Evolutionary conservation across 2,113 vertebrate species (phyloP), one percentile per base, ranked within the genome.

Genomic region (Hiodon alosoides): DNA sequence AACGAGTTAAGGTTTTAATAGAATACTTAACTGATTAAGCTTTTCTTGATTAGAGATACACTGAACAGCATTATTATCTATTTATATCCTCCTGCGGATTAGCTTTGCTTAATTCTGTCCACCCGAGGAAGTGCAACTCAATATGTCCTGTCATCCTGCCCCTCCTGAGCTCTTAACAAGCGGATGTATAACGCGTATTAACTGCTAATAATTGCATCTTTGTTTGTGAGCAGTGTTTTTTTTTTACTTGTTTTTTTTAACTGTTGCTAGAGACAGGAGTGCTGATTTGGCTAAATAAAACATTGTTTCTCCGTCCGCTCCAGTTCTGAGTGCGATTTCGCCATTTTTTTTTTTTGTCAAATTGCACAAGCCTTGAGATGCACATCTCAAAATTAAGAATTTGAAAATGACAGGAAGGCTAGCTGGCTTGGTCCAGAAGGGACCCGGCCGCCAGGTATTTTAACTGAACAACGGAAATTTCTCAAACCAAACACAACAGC

Each of bases 381-480:
- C 16, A 51, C 65, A 10, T 68, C 73, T 69, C 47, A 3, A 7
- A 66, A 67, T 75, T 69, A 69, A 46, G 66, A 60, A 47, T 69
- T 61, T 69, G 74, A 75, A 69, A 61, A 69, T 46, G 46, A 7
- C 16, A 50, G 47, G 53, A 60, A 31, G 6, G 58, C 7, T 10
- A 5, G 7, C 11, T 52, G 55, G 48, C 13, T 47, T 16, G 14
- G 5, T 31, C 31, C 31, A 31, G 31, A 31, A 31, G 31, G 31
- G 31, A 31, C 31, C n/a, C n/a, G n/a, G n/a, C n/a, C n/a, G n/a
- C n/a, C 31, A 31, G 31, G 31, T 31, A 31, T 31, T 31, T 31
- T 31, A 31, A 31, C 31, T 31, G 31, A 31, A 31, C 0, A 31
- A 31, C 31, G 31, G 31, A 31, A 31, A 31, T 31, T 31, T 31